Evolutionary conservation across 2,113 vertebrate species (phyloP).

Genomic region (Calidris pugnax): DNA sequence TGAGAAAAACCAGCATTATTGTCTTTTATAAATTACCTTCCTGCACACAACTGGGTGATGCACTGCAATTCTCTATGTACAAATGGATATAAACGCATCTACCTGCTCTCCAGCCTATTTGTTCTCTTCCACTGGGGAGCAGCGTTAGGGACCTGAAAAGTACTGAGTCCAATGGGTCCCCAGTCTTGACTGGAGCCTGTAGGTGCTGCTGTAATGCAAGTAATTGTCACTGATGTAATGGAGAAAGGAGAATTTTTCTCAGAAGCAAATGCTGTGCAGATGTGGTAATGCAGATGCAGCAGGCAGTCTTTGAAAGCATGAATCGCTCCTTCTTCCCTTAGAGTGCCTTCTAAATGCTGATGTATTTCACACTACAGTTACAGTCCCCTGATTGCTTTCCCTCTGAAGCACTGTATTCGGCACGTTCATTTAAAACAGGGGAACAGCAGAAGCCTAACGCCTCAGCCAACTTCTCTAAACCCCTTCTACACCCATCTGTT

Average conservation of each 20-base stretch:
- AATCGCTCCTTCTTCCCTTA: neutral
- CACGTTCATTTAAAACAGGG: neutral
- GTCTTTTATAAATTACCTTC: neutral
- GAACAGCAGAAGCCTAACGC: neutral
- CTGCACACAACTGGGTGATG: neutral
- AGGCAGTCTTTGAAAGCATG: neutral
- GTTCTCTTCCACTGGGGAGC: neutral
- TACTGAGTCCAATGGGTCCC: rapidly evolving
- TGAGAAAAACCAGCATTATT: neutral
- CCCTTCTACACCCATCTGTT: neutral
- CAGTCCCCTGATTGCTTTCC: neutral
- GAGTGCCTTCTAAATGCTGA: neutral
- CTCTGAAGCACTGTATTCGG: neutral
- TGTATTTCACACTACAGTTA: neutral
- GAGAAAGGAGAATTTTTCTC: neutral
- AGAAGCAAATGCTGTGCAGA: neutral
- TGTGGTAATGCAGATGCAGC: neutral
- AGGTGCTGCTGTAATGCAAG: neutral
- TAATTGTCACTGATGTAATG: neutral
- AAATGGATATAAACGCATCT: neutral
- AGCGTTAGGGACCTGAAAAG: neutral
- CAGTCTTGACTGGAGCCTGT: neutral
- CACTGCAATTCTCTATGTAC: neutral
- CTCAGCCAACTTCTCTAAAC: neutral
- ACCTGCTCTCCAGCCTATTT: neutral